Evolutionary conservation across 2,888 invertebrate genomes (phyloP).

Genomic region (Lacanobia wlatinum): DNA sequence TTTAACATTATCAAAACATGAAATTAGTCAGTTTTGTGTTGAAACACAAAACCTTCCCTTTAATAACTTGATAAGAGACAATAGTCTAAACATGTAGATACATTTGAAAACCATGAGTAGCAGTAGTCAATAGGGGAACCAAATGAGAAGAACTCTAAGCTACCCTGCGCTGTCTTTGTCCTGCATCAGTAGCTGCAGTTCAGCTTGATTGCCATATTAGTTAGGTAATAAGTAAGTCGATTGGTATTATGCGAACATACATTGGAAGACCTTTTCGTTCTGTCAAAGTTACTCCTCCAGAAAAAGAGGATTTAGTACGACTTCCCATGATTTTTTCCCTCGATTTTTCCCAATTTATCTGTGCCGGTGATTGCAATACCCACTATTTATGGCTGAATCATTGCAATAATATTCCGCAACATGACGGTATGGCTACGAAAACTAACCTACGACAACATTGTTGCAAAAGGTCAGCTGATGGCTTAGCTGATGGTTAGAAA

Average conservation of each 20-base stretch:
- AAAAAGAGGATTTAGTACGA: background rate
- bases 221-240: background rate
- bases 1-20: constrained; percentile 16
- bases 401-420: too few relatives aligned
- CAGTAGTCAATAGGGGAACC: background rate
- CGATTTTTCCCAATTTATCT: too few relatives aligned
- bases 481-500: background rate
- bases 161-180: too few relatives aligned
- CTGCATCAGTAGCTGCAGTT: too few relatives aligned
- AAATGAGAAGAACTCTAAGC: background rate
- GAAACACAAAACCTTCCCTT: constrained; percentile 18
- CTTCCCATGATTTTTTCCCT: too few relatives aligned
- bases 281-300: background rate
- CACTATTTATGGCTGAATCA: too few relatives aligned
- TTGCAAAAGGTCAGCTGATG: too few relatives aligned
- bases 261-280: background rate
- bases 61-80: background rate
- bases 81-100: background rate
- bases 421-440: too few relatives aligned
- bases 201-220: too few relatives aligned
- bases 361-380: too few relatives aligned
- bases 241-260: too few relatives aligned
- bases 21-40: constrained; percentile 13
- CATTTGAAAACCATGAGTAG: background rate
- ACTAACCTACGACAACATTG: too few relatives aligned